Evolutionary conservation across 2,797 vertebrate species (phyloP).

Genomic region (Nannoperca australis): DNA sequence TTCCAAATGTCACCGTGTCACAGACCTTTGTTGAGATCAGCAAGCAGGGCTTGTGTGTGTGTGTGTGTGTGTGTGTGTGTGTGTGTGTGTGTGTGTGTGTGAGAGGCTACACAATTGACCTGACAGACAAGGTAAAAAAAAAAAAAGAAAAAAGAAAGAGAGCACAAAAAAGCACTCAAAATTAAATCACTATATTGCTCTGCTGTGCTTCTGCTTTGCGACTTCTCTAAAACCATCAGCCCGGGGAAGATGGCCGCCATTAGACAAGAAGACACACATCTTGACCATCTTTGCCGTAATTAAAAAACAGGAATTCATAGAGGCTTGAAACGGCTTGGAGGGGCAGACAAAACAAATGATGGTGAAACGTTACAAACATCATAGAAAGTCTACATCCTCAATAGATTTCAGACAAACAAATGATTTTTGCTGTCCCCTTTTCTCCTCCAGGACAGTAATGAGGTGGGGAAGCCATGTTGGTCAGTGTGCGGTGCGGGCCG

Average conservation of each 20-base stretch:
- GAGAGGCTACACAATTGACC: conserved; percentile 33
- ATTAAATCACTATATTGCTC: conserved; percentile 22
- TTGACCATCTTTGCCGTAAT: conserved; percentile 7
- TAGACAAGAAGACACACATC: conserved; percentile 18
- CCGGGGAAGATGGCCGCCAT: conserved; percentile 31
- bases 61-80: conserved; percentile 42
- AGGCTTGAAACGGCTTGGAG: conserved; percentile 9
- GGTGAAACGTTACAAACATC: neutral
- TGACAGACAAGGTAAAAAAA: conserved; percentile 10
- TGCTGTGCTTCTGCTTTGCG: neutral
- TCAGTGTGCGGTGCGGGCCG: conserved; percentile 36
- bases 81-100: conserved; percentile 47
- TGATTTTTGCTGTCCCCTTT: conserved; percentile 21
- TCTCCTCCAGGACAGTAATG: conserved; percentile 57
- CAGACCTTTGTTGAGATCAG: conserved; percentile 75
- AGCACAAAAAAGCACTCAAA: neutral
- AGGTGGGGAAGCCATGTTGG: conserved; percentile 45
- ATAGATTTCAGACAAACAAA: conserved; percentile 16
- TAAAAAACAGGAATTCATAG: conserved; percentile 16
- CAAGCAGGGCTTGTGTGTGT: conserved; percentile 50
- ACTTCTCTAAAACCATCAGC: conserved; percentile 22
- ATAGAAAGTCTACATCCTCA: conserved; percentile 1
- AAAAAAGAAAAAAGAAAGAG: neutral
- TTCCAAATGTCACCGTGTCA: conserved; percentile 77
- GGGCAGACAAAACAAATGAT: neutral